Percentiles rank a stretch among this genome's conserved stretches.
phyloP scores from a whole-genome alignment of 2,888 invertebrate genomes.

The Mantis religiosa region DNA sequence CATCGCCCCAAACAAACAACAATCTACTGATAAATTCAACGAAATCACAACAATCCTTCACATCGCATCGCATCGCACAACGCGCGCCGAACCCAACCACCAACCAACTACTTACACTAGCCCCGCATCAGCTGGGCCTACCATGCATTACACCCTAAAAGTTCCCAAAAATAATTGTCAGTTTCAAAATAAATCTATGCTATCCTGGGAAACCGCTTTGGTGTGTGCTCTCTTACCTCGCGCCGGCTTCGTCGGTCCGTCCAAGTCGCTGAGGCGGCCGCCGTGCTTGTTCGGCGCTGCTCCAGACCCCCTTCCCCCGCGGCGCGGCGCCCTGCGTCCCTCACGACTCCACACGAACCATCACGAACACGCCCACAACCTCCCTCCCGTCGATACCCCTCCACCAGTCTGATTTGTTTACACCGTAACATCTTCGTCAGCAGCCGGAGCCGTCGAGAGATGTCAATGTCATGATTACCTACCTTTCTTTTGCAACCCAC shows the following conservation, averaged over 20 bases:
- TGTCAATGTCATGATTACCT: slow-evolving; percentile 18
- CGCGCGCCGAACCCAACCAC: slow-evolving; percentile 16
- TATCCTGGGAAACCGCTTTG: slow-evolving; percentile 32
- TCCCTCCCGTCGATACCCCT: background rate
- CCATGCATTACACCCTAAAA: slow-evolving; percentile 33
- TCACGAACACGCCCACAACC: background rate
- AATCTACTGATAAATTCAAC: background rate
- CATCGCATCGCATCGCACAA: background rate
- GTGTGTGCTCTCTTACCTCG: slow-evolving; percentile 27
- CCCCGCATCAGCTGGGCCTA: slow-evolving; percentile 19
- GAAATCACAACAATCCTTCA: background rate
- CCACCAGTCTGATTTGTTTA: slow-evolving; percentile 9
- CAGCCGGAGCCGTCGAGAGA: background rate
- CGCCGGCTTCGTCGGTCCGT: slow-evolving; percentile 26
- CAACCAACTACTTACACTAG: slow-evolving; percentile 18
- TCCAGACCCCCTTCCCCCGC: slow-evolving; percentile 21
- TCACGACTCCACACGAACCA: slow-evolving; percentile 15
- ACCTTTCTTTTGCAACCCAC: background rate
- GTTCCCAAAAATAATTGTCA: slow-evolving; percentile 35
- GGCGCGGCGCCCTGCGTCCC: slow-evolving; percentile 7
- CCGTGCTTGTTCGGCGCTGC: slow-evolving; percentile 26
- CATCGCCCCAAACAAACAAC: background rate
- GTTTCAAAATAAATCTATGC: slow-evolving; percentile 34
- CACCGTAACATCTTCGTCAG: background rate
- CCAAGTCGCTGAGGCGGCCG: slow-evolving; percentile 30